phyloP scores from a whole-genome alignment of 2,888 invertebrate species.

The Melinopterus prodromus region DNA sequence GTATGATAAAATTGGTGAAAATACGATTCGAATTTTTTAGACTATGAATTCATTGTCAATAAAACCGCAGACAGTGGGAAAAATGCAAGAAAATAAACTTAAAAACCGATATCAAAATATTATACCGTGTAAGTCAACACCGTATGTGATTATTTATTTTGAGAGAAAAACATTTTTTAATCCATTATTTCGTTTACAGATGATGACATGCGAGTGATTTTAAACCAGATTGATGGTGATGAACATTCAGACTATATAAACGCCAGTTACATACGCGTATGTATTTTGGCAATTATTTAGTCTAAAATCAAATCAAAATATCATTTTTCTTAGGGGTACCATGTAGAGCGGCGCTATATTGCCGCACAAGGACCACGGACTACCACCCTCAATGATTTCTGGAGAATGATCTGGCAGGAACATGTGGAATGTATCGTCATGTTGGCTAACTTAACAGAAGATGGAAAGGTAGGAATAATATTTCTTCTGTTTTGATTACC shows the following conservation, averaged over 20 bases:
- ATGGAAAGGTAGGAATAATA: conserved; percentile 26
- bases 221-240: conserved; percentile 11
- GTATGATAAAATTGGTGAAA: not conserved
- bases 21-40: not conserved
- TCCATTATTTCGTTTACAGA: not conserved
- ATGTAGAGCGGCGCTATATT: conserved; percentile 49
- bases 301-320: not conserved
- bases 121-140: conserved; percentile 5
- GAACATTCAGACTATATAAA: conserved; percentile 20
- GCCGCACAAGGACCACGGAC: conserved; percentile 53
- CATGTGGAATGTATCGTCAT: conserved; percentile 36
- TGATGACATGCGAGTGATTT: conserved; percentile 8
- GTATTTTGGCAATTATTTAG: not conserved
- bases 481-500: not conserved
- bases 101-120: conserved; percentile 10
- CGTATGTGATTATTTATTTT: not conserved
- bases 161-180: not conserved
- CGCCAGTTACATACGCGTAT: conserved; percentile 26
- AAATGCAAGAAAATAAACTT: conserved; percentile 1
- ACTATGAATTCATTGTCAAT: not conserved
- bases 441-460: conserved; percentile 34
- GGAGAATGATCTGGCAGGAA: conserved; percentile 50
- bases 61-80: not conserved
- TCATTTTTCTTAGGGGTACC: conserved; percentile 49
- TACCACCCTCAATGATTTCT: conserved; percentile 51